Percentiles rank a stretch among this genome's conserved stretches.
Evolutionary conservation across 2,113 vertebrate species (phyloP).

Genomic region (Struthidea cinerea): DNA sequence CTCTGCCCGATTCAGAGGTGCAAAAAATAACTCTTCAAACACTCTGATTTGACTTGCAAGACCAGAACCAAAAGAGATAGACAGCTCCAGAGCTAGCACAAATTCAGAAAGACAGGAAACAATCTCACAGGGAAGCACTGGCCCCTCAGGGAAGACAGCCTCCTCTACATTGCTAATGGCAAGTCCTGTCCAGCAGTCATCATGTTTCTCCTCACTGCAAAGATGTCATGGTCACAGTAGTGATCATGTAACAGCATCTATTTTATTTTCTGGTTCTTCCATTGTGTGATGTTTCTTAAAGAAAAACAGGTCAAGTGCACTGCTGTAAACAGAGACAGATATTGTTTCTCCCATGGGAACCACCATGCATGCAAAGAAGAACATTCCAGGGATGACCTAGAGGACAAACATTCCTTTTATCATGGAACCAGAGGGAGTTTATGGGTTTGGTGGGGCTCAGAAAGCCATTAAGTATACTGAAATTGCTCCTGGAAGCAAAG

Average conservation of each 20-base stretch:
- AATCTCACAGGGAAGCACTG: neutral
- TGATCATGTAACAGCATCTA: neutral
- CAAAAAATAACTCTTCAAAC: neutral
- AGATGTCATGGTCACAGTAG: neutral
- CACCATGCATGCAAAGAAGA: neutral
- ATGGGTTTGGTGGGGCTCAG: neutral
- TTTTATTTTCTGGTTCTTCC: neutral
- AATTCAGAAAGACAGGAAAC: neutral
- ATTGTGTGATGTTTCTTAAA: neutral
- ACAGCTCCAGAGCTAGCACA: neutral
- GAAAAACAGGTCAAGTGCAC: neutral
- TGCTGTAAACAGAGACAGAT: neutral
- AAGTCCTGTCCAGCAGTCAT: neutral
- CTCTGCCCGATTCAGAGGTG: neutral
- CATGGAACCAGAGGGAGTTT: neutral
- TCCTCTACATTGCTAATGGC: neutral
- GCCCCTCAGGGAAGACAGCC: neutral
- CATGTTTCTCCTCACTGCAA: neutral
- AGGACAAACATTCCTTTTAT: neutral
- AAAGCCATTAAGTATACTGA: neutral
- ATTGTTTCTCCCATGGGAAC: neutral
- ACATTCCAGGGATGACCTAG: neutral
- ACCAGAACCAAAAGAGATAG: neutral
- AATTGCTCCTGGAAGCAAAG: neutral
- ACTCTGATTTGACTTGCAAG: neutral